Evolutionary conservation across 2,888 invertebrate species (phyloP), one percentile per base, ranked within the genome.

Genomic region (Metacarcinus magister): DNA sequence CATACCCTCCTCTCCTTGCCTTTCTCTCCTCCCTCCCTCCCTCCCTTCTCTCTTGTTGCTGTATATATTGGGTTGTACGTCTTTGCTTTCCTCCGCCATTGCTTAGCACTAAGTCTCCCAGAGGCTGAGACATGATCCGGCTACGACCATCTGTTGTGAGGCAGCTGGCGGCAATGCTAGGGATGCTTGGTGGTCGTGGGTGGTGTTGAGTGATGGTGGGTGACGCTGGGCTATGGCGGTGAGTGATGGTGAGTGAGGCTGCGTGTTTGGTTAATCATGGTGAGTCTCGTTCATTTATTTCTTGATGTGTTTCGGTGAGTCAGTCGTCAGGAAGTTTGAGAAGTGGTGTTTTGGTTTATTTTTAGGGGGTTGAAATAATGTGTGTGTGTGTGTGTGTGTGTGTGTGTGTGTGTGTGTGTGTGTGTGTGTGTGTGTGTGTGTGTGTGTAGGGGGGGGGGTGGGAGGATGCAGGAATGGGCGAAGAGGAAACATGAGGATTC

Each of bases 301-400:
- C 39, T 39, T 39, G 39, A 39, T 39, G 16, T 54, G 54, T 2
- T 54, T 54, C 2, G 19, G 54, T 54, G 54, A 54, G 13, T 54
- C 54, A 8, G 54, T 54, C 0, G 19, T 39, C 39, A 54, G 54
- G 8, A 19, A 54, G 13, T 13, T 54, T 54, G 16, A 54, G 54
- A 54, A 54, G 54, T 16, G 13, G 54, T 16, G 54, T 54, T 54
- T 54, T 2, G 8, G 8, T 54, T 54, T 54, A 48, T 48, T 48
- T 48, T 48, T 8, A 13, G 48, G 48, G 0, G 48, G 48, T 7
- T 48, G 48, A 48, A 13, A 3, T 48, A 48, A 13, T 67, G 23
- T 67, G 60, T 67, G 60, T 67, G 60, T 67, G 60, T 67, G 60
- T 67, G 60, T 67, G 23, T 67, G 60, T 67, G 60, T 67, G 67